Conservation (phyloP, 2,113 vertebrate species). For the Bufo gargarizans region DNA sequence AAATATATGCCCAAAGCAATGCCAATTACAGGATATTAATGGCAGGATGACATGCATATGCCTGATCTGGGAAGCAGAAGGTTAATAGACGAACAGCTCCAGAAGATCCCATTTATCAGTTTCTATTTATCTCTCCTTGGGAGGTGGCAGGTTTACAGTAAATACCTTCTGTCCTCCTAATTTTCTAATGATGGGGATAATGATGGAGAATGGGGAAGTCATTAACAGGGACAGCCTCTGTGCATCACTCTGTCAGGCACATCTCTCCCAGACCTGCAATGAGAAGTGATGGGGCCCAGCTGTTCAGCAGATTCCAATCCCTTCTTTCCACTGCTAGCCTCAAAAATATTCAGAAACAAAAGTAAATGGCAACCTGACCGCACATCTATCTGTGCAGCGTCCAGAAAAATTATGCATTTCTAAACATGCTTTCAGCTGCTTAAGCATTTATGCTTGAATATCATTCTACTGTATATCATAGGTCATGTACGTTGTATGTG, state of each 20-base stretch:
- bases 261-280: slow-evolving; percentile 89
- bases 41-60: slow-evolving; percentile 90
- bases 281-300: slow-evolving; percentile 97
- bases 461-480: neutral
- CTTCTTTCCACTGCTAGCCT: slow-evolving; percentile 68
- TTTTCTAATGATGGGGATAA: slow-evolving; percentile 99
- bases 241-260: slow-evolving; percentile 97
- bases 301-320: slow-evolving; percentile 77
- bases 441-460: neutral
- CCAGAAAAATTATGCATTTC: neutral
- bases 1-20: slow-evolving; percentile 72
- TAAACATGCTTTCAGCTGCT: neutral
- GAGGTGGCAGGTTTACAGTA: slow-evolving; percentile 99
- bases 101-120: slow-evolving; percentile 98
- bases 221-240: slow-evolving; percentile 97
- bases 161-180: slow-evolving; percentile 99
- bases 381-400: neutral
- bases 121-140: slow-evolving; percentile 99
- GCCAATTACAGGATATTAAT: slow-evolving; percentile 94
- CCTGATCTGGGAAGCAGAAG: slow-evolving; percentile 92
- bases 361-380: slow-evolving; percentile 9
- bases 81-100: slow-evolving; percentile 95
- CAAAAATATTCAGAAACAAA: slow-evolving; percentile 55
- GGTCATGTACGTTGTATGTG: neutral
- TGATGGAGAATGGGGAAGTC: slow-evolving; percentile 99